Base-by-base conservation (phyloP, 2,888 invertebrate species). In the Tridacna gigas region DNA sequence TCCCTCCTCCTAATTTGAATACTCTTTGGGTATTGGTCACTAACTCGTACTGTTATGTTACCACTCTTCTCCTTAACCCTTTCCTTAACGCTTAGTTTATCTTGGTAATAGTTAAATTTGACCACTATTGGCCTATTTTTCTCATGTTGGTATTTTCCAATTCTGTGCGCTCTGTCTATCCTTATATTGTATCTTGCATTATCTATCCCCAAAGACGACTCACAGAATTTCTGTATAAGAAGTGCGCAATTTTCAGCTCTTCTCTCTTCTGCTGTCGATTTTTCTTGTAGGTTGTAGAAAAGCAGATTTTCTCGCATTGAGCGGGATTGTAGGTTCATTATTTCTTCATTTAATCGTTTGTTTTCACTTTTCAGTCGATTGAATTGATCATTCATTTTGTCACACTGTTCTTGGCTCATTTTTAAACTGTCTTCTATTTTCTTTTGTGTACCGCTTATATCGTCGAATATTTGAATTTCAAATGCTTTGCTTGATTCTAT, bases 131-230 rank as follows among this genome's bases (percentile, higher is more conserved):
- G 63, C n/a, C 63, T 18, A 18, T n/a, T 63, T 63, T n/a, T 63
- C 20, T 9, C 63, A 63, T 63, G 20, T 4, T 13, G 25, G 47
- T 66, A 74, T 25, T n/a, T 56, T 22, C 74, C 74, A 26, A 74
- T 25, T 28, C 74, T 9, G 26, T 74, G 74, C 28, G 74, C 74
- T 60, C 74, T n/a, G 37, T 74, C 51, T 11, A 74, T 74, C 28
- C 56, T 74, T 12, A 56, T 12, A 47, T 56, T 56, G 5, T 11
- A 4, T 56, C 28, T 56, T 15, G 60, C 74, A 22, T 63, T 63
- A 22, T 63, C 63, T 22, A 63, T 12, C 2, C 22, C 22, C 22
- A 63, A 9, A 25, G 63, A 63, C 20, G 2, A 22, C 9, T 63
- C 63, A 63, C 63, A 63, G 25, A 63, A 63, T 18, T n/a, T 2